Conservation (phyloP, 2,113 vertebrate species). For the Caloenas nicobarica region DNA sequence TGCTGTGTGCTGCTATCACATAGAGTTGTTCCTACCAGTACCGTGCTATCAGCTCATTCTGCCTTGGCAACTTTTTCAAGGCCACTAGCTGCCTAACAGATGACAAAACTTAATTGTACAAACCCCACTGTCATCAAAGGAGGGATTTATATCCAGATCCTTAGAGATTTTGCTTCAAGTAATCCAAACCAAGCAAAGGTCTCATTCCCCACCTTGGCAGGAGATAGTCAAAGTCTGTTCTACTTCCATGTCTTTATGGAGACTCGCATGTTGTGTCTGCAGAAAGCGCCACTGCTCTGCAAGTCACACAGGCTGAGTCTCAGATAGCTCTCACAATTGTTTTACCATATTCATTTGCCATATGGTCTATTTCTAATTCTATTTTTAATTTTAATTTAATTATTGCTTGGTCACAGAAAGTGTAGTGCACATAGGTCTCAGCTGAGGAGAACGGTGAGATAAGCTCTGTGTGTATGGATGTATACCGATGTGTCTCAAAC, state of each 20-base stretch:
- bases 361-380: background rate
- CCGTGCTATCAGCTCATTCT: rapidly evolving
- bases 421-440: background rate
- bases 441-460: background rate
- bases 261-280: background rate
- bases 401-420: background rate
- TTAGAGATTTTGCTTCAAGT: background rate
- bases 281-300: background rate
- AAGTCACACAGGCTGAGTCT: background rate
- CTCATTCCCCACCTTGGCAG: background rate
- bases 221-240: background rate
- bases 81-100: background rate
- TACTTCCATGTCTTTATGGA: background rate
- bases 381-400: background rate
- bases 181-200: background rate
- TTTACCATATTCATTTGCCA: background rate
- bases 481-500: background rate
- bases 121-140: background rate
- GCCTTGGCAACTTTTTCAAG: background rate
- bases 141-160: background rate
- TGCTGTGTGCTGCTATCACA: background rate
- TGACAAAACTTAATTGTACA: background rate
- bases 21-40: background rate
- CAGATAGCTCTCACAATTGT: background rate
- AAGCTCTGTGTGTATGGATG: rapidly evolving